Evolutionary conservation across 2,888 invertebrate genomes (phyloP), one percentile per base, ranked within the genome.

Genomic region (Troglohyphantes excavatus): DNA sequence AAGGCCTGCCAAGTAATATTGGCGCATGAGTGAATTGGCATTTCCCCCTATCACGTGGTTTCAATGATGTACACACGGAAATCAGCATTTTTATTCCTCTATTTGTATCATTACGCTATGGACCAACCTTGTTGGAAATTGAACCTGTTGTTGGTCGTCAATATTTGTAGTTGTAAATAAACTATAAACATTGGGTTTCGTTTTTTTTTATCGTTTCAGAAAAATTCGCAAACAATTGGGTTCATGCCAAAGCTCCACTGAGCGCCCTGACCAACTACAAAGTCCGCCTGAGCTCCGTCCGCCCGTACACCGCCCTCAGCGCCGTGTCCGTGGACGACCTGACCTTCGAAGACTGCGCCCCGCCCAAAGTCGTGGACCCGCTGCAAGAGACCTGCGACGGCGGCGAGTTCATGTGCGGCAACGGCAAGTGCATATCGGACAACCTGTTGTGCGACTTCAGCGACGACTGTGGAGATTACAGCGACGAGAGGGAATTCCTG

Each of bases 381-480:
- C 13, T 53, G n/a, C 7, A 70, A 6, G 39, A 26, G 2, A 21
- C 27, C 0, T 90, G 89, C 21, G 27, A 53, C 29, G 33, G 17
- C 5, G 19, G 11, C 2, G 46, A 90, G 19, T 78, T 78, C 23
- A 72, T 65, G 78, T 90, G 89, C 27, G 63, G 7, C 19, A 84
- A 78, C 26, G 63, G 46, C n/a, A 68, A 46, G 13, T 91, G 91
- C 46, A 90, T 91, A 21, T 3, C 29, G 0, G 46, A 67, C 2
- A 63, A 83, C 26, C 21, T 72, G 19, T 7, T 70, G n/a, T 91
- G 91, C 19, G 91, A 91, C 39, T 90, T 43, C 81, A 70, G 27
- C 9, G 63, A 90, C 19, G 91, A 91, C 53, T 91, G 91, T 29
- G 17, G 19, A 0, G 91, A 91, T 26, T 53, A 29, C 29, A 83